phyloP scores from a whole-genome alignment of 2,113 vertebrate species.

The Picathartes gymnocephalus region DNA sequence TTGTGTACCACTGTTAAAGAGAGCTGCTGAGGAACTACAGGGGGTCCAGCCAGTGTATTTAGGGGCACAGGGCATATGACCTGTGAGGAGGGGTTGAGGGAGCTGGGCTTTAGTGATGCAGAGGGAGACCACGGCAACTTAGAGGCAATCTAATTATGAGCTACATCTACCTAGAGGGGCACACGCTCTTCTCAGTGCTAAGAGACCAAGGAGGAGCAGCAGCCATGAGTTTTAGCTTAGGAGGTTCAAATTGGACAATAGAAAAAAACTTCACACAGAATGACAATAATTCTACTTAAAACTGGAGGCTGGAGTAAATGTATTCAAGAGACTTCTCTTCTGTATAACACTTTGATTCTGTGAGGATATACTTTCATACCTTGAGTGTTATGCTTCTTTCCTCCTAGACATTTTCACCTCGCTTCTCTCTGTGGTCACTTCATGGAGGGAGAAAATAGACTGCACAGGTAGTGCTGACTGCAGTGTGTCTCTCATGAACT shows the following conservation, averaged over 20 bases:
- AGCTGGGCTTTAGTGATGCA: neutral
- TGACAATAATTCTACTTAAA: neutral
- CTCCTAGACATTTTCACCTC: neutral
- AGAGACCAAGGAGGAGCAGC: neutral
- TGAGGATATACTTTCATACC: neutral
- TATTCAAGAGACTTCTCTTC: neutral
- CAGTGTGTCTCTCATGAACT: neutral
- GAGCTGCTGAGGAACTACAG: neutral
- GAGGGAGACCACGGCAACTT: neutral
- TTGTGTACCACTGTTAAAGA: neutral
- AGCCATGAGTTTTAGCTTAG: neutral
- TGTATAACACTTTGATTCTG: neutral
- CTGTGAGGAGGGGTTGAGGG: neutral
- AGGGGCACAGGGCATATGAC: fast-evolving
- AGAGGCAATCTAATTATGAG: neutral
- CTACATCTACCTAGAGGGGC: neutral
- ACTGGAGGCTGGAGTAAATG: neutral
- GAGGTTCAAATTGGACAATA: neutral
- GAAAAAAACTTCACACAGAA: neutral
- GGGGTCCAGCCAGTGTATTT: neutral
- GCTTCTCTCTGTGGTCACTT: neutral
- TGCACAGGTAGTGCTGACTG: neutral
- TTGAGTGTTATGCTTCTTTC: neutral
- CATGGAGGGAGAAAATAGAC: neutral
- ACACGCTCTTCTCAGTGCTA: neutral